Conservation (phyloP, 2,113 vertebrate species). For the Acinonyx jubatus region DNA sequence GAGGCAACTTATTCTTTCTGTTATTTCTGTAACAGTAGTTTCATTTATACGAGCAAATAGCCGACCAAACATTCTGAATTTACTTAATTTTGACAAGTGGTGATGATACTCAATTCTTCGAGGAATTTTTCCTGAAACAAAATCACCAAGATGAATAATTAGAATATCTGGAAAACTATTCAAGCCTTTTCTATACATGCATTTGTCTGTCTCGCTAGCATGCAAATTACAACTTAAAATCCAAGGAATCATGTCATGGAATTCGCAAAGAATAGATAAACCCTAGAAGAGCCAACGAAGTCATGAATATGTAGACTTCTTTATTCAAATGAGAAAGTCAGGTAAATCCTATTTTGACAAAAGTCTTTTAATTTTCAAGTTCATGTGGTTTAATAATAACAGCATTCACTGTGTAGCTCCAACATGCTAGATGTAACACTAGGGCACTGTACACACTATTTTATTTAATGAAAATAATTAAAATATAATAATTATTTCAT, state of each 20-base stretch:
- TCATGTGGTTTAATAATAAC: neutral
- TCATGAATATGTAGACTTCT: neutral
- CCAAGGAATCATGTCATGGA: neutral
- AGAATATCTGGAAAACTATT: constrained; percentile 65
- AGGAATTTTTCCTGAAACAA: constrained; percentile 57
- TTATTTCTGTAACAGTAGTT: constrained; percentile 12
- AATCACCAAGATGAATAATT: constrained; percentile 67
- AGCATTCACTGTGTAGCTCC: neutral
- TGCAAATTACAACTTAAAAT: constrained; percentile 60
- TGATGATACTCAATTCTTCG: constrained; percentile 32
- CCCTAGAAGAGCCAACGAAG: neutral
- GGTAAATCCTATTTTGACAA: neutral
- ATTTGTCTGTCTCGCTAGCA: constrained; percentile 63
- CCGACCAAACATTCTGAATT: constrained; percentile 2
- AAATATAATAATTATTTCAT: neutral
- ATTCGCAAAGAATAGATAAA: neutral
- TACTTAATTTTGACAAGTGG: constrained; percentile 62
- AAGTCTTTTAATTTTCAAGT: neutral
- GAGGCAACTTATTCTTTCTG: neutral
- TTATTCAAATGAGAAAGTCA: constrained; percentile 6
- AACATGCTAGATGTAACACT: neutral
- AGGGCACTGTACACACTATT: neutral
- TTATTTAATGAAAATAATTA: neutral
- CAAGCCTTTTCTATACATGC: constrained; percentile 61
- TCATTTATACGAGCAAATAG: neutral